A percentile compares a stretch with the other conserved stretches of the same genome.
Conservation (phyloP, 2,797 vertebrate genomes). For the Prunella strophiata region DNA sequence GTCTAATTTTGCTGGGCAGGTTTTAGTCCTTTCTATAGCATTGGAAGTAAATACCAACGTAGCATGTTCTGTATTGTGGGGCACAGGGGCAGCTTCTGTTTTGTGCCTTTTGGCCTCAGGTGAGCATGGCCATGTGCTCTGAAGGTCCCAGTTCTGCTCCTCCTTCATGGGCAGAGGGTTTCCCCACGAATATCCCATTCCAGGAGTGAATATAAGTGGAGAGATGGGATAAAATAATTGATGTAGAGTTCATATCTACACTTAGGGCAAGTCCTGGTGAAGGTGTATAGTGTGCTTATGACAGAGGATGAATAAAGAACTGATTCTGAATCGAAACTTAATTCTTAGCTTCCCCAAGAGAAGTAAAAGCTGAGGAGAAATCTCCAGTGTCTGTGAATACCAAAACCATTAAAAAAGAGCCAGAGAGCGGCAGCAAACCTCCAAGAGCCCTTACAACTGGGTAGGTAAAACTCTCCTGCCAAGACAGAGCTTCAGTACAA, state of each 20-base stretch:
- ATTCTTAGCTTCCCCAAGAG: conserved; percentile 86
- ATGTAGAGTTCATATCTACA: rapidly evolving
- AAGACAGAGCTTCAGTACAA: rapidly evolving
- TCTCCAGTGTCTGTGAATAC: conserved; percentile 84
- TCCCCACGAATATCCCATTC: rapidly evolving
- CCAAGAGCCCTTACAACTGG: conserved; percentile 97
- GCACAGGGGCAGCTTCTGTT: neutral
- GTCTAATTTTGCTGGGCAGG: neutral
- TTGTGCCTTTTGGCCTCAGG: neutral
- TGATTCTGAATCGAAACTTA: neutral
- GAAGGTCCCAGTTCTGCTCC: neutral
- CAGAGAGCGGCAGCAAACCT: conserved; percentile 86
- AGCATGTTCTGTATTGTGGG: rapidly evolving
- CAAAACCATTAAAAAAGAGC: conserved; percentile 91
- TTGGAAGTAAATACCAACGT: neutral
- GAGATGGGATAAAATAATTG: neutral
- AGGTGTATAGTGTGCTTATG: neutral
- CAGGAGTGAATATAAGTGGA: neutral
- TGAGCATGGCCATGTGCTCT: neutral
- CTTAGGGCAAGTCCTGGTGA: neutral
- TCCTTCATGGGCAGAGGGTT: rapidly evolving
- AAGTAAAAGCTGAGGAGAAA: conserved; percentile 91
- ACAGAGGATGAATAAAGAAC: neutral
- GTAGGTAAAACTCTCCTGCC: conserved; percentile 71
- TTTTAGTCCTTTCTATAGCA: neutral